phyloP scores from a whole-genome alignment of 1,140 invertebrate species.

The Drosophila rufa region DNA sequence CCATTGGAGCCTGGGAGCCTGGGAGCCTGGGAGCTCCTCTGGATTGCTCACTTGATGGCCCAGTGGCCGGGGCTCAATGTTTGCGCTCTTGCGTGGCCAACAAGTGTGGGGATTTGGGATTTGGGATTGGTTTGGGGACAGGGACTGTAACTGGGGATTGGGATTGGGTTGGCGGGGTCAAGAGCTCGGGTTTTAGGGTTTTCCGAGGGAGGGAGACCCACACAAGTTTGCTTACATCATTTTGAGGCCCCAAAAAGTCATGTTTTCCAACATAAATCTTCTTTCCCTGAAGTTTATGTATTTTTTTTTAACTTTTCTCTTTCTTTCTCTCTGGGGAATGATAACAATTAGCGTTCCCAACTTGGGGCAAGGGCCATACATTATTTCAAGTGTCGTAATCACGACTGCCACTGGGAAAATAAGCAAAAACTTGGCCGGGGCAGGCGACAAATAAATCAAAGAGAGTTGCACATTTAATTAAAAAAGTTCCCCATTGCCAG shows the following conservation, averaged over 20 bases:
- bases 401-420: background rate
- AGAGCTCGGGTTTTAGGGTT: constrained; percentile 18
- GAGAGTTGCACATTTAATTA: constrained; percentile 10
- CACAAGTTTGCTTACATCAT: constrained; percentile 31
- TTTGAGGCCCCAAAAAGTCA: constrained; percentile 12
- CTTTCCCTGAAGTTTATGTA: background rate
- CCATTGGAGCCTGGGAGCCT: constrained; percentile 27
- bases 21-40: constrained; percentile 35
- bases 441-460: constrained; percentile 8
- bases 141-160: background rate
- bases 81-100: constrained; percentile 35
- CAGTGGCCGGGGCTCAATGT: constrained; percentile 19
- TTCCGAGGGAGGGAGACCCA: background rate
- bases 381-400: constrained; percentile 6
- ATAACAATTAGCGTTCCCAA: constrained; percentile 16
- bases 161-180: constrained; percentile 14
- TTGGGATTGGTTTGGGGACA: background rate
- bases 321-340: background rate
- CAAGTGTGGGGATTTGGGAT: constrained; percentile 22
- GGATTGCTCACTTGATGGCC: constrained; percentile 69
- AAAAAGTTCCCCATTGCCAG: constrained; percentile 2
- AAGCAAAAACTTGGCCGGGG: background rate
- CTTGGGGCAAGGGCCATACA: constrained; percentile 1
- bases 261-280: constrained; percentile 10
- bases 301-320: no score